phyloP scores from a whole-genome alignment of 2,888 invertebrate species.

The Phalera bucephala region DNA sequence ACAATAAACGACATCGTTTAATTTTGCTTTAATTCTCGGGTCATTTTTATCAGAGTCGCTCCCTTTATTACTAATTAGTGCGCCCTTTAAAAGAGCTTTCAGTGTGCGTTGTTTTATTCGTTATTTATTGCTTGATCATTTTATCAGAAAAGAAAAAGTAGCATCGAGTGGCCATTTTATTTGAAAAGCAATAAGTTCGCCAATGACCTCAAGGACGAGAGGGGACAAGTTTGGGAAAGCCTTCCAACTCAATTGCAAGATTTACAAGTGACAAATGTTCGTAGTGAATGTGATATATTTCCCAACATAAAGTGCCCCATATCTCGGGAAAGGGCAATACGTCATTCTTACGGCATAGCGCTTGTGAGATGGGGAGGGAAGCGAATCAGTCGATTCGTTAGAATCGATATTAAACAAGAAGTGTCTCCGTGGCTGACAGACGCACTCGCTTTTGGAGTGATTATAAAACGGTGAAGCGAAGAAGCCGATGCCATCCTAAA shows the following conservation, averaged over 20 bases:
- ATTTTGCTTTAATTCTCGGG: too few species aligned
- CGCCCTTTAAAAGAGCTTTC: background rate
- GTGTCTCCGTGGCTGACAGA: background rate
- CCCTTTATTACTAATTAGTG: background rate
- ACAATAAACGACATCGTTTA: too few species aligned
- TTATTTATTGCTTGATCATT: background rate
- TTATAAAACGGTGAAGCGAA: too few species aligned
- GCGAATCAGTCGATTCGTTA: background rate
- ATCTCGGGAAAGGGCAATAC: background rate
- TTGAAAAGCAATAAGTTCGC: background rate
- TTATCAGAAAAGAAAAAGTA: background rate
- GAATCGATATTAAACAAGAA: constrained; percentile 1
- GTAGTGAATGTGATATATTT: background rate
- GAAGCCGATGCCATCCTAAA: too few species aligned
- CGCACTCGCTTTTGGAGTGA: too few species aligned
- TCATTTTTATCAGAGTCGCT: too few species aligned
- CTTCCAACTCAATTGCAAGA: background rate
- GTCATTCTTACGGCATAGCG: too few species aligned
- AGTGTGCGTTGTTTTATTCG: background rate
- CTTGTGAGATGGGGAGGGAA: background rate
- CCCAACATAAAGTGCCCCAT: background rate
- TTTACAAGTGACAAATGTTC: background rate
- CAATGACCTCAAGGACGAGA: too few species aligned
- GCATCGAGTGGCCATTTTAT: background rate
- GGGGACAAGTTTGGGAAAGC: too few species aligned